These are phyloP conservation scores for Chrysaora quinquecirrha DNA, from an alignment of 30 jellyfish, hydroid and myxozoan species.

Conservation along the genomic window DNA sequence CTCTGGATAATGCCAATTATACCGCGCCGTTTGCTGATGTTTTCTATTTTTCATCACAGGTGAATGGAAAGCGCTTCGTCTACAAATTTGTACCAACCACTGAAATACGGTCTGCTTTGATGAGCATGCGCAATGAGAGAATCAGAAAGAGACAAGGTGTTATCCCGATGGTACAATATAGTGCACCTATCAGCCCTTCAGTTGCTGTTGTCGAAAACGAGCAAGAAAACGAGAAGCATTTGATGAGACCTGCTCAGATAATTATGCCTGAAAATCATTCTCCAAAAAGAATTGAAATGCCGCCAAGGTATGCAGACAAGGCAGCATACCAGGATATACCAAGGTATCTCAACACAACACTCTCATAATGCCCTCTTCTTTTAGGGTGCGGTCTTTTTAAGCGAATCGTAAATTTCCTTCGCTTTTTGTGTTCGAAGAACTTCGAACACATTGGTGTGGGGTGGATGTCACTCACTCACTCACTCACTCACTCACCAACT, in stretches of 20 bases:
- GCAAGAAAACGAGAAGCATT: conserved; percentile 41
- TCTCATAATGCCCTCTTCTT: too few relatives aligned
- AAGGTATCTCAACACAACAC: conserved; percentile 35
- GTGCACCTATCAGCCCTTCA: conserved; percentile 36
- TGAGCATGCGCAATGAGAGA: conserved; percentile 58
- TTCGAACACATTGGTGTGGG: too few relatives aligned
- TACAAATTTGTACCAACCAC: conserved; percentile 93
- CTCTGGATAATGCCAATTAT: too few relatives aligned
- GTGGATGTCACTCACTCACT: too few relatives aligned
- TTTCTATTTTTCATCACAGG: too few relatives aligned
- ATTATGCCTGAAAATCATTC: conserved; percentile 25
- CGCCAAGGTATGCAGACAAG: conserved; percentile 27
- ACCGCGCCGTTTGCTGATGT: too few relatives aligned
- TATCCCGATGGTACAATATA: conserved; percentile 13
- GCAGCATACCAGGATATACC: conserved; percentile 29
- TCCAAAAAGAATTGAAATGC: conserved; percentile 22
- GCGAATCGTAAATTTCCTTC: too few relatives aligned
- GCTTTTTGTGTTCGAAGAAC: too few relatives aligned
- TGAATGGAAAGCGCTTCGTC: conserved; percentile 95
- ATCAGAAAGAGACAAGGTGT: conserved; percentile 16
- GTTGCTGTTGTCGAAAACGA: conserved; percentile 15
- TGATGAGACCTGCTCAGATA: conserved; percentile 34
- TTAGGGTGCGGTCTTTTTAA: too few relatives aligned
- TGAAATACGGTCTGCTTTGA: conserved; percentile 85
- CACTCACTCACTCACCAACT: too few relatives aligned